Evolutionary conservation across 2,888 invertebrate species (phyloP).

Genomic region (Panopea generosa): DNA sequence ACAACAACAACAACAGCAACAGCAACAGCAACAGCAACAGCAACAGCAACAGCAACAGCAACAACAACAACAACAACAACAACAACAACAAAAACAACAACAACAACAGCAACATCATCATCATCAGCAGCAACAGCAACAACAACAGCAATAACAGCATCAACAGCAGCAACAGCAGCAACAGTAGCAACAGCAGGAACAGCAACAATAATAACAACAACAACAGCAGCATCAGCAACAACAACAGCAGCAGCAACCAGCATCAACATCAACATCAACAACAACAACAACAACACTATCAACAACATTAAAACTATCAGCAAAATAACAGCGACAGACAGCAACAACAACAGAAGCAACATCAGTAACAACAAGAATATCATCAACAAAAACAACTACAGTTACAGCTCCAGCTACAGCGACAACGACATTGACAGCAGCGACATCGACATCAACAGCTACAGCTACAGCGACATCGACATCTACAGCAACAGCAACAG

Average conservation of each 20-base stretch:
- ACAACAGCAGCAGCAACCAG: no score
- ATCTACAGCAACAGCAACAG: not conserved
- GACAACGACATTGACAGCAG: not conserved
- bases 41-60: conserved; percentile 12
- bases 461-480: not conserved
- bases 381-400: not conserved
- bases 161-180: conserved; percentile 13
- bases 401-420: not conserved
- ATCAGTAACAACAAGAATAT: no score
- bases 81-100: no score
- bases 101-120: no score
- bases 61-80: conserved; percentile 14
- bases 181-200: conserved; percentile 4
- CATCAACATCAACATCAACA: conserved; percentile 1
- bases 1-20: conserved; percentile 1
- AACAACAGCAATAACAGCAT: not conserved
- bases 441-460: not conserved
- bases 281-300: not conserved
- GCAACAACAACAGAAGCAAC: no score
- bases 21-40: conserved; percentile 10
- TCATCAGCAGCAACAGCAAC: no score
- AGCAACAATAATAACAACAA: no score
- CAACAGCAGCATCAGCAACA: no score
- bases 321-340: no score
- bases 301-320: no score